These are phyloP conservation scores for Salarias fasciatus DNA, from an alignment of 2,797 vertebrate genomes.

Conservation along the genomic window DNA sequence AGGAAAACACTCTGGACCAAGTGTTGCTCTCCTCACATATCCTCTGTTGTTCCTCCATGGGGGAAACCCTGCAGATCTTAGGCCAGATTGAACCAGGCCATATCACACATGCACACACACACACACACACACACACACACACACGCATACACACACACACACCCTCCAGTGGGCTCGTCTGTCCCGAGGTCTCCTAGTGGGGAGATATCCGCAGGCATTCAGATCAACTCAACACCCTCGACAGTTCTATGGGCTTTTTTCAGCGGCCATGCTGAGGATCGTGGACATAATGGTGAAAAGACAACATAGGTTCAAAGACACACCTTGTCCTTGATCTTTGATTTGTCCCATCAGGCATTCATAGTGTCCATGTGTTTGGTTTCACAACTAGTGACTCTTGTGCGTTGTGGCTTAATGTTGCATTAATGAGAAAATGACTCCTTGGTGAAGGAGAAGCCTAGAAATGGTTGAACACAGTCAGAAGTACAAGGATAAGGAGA, in stretches of 20 bases:
- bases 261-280: not conserved
- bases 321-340: not conserved
- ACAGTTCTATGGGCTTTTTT: not conserved
- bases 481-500: conserved; percentile 5
- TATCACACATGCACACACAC: not conserved
- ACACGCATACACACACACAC: not conserved
- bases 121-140: too few relatives aligned
- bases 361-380: not conserved
- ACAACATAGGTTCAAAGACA: not conserved
- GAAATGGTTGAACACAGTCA: not conserved
- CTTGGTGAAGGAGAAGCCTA: conserved; percentile 1
- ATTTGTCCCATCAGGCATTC: not conserved
- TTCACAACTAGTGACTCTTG: conserved; percentile 7
- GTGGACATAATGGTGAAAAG: not conserved
- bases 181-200: not conserved
- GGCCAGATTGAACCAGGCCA: not conserved
- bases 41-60: not conserved
- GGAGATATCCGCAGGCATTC: not conserved
- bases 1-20: too few relatives aligned
- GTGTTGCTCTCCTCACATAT: not conserved
- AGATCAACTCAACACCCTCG: not conserved
- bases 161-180: not conserved
- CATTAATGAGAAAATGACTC: conserved; percentile 24
- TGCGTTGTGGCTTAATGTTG: not conserved
- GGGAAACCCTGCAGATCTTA: not conserved